Base-by-base conservation (phyloP, 1,140 invertebrate genomes). In the Caenorhabditis remanei region DNA sequence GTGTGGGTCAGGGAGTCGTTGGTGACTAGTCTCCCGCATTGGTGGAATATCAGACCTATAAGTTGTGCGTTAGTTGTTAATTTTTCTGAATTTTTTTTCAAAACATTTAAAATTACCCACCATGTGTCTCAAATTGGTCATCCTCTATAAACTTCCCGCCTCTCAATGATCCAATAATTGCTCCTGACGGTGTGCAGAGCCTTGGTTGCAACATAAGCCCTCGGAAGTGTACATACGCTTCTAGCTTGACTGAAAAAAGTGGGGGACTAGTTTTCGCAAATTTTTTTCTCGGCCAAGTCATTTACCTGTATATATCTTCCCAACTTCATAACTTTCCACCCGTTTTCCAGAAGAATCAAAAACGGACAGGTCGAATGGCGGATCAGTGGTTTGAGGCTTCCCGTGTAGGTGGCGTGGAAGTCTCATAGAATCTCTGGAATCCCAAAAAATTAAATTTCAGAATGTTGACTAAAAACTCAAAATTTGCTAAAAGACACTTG, bases 161-260 rank as follows among this genome's bases (percentile, higher is more conserved):
- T 32, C 87, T 58, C 58, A 90, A 75, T 6, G 89, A 75, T 46
- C 89, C 89, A 65, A 90, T 90, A 13, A 90, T 63, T 83, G 63
- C 67, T 85, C 89, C 89, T 21, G 86, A 56, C 7, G 55, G 84
- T 53, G 88, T 87, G 24, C 86, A 89, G 16, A 89, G 87, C 46
- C 89, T 75, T 56, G 89, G 79, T 84, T 90, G 88, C 16, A 90
- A 24, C 58, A 90, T 55, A 8, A 90, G 65, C 6, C 89, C 89
- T 53, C 89, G 89, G 83, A 86, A 90, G 55, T 89, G 85, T 6
- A 83, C 67, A 67, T 87, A 89, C 21, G 89, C 89, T 65, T 90
- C 82, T 6, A 90, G 83, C 85, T 87, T 58, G 14, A 89, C 89
- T 90, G 58, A 85, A 90, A 88, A 61, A 2, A 19, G 86, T 46